Base-by-base conservation (phyloP, 1,140 invertebrate species). In the Saccostrea glomerata region DNA sequence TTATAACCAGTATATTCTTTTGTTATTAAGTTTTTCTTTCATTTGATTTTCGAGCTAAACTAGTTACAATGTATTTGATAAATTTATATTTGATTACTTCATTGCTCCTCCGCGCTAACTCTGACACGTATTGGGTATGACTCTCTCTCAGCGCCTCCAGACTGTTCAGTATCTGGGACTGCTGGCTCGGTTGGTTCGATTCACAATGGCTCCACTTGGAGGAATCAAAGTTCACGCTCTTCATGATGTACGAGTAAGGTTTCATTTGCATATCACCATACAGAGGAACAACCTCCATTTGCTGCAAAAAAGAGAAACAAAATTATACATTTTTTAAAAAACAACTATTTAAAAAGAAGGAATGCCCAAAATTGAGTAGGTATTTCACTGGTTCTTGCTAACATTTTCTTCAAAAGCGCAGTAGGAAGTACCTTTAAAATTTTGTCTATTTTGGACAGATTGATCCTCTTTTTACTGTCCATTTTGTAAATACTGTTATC, bases 211-310 rank as follows among this genome's bases (percentile, higher is more conserved):
- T 98, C 99, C 99, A 99, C 94, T 97, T 97, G 6, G 96, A 96
- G 0, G 97, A 95, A 93, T 99, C 99, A 95, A 98, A 99, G 93
- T 99, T 98, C 92, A 98, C 98, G 83, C 97, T 98, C 84, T 98
- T 96, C 95, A 98, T 98, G 70, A 99, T 98, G 93, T 99, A 99
- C 94, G 99, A 98, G 94, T 99, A 99, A 0, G 99, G 99, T 0
- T 98, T 98, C 89, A 99, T 99, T 96, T 99, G 99, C 99, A 99
- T 99, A 93, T 99, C 99, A 4, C 99, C 99, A 95, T 99, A 99
- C 11, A 99, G 95, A 0, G 99, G 99, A 1, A 99, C 99, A 87
- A 99, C 98, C 96, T 99, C 98, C 66, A 99, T 94, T 94, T 98
- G 91, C 94, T 94, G 88, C 60, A 89, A 83, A 63, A 55, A n/a